Base-by-base conservation (phyloP, 2,797 vertebrate genomes). In the Pipistrellus pipistrellus region DNA sequence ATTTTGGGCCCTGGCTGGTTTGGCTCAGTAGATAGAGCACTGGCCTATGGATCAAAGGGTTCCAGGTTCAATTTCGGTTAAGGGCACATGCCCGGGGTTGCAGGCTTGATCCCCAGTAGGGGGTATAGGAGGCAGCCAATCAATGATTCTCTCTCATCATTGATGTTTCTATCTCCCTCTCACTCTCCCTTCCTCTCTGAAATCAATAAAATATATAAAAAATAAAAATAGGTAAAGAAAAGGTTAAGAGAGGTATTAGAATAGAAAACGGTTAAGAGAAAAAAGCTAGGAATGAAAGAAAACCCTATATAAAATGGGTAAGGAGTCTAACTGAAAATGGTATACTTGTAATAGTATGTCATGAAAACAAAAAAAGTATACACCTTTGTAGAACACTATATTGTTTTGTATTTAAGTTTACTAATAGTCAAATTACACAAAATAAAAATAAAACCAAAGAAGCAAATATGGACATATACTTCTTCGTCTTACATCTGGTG, bases 371-470 rank as follows among this genome's bases (percentile, higher is more conserved):
- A 83, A 83, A 55, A 92, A 55, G 25, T 23, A 77, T 48, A 68
- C 11, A 92, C 32, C 10, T 82, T 48, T 41, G 3, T 75, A 83
- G n/a, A 90, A 88, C 7, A 83, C 23, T 80, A 91, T 82, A 90
- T 41, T 84, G 15, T 66, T 64, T 57, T 46, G 13, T 85, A 64
- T 78, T 90, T 88, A 77, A 84, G n/a, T 91, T 77, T 73, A 73
- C 32, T 53, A 83, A 57, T 23, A 89, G 20, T 78, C 17, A 87
- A 66, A 80, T 59, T 71, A 85, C 12, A 91, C n/a, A 55, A 71
- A 95, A 82, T 90, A 69, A 94, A 80, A 53, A 76, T 48, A 93
- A 95, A 94, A 81, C 21, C 25, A 68, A 94, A 95, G 13, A 51
- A 71, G 41, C 23, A 88, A 73, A 82, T 72, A 72, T 8, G 23